These are phyloP conservation scores for Loxodonta africana DNA, from an alignment of 2,113 vertebrate species.

Conservation along the genomic window DNA sequence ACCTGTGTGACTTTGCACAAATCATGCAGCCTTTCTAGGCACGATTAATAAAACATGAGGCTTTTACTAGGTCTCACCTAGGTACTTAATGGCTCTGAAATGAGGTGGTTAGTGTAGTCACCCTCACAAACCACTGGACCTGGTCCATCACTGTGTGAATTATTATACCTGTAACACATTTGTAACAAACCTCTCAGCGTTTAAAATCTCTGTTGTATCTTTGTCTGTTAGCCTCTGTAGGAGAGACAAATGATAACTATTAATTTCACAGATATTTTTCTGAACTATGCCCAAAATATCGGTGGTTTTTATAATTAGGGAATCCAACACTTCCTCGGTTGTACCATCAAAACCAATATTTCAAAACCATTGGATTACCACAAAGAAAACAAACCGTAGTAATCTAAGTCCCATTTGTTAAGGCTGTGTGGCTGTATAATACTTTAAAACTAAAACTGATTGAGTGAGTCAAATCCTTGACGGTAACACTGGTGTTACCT, in stretches of 20 bases:
- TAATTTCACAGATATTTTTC: slow-evolving; percentile 45
- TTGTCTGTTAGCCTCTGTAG: slow-evolving; percentile 37
- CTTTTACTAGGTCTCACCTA: not conserved
- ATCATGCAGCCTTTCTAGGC: not conserved
- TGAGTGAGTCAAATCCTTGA: not conserved
- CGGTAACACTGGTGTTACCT: not conserved
- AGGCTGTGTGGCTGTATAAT: not conserved
- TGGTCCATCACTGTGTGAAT: not conserved
- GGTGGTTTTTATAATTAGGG: not conserved
- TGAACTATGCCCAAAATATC: not conserved
- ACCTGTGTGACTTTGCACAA: not conserved
- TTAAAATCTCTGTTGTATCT: not conserved
- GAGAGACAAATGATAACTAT: slow-evolving; percentile 11
- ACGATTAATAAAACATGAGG: not conserved
- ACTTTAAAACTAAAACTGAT: not conserved
- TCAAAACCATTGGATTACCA: not conserved
- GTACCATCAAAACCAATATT: not conserved
- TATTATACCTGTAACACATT: slow-evolving; percentile 46
- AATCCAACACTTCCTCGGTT: not conserved
- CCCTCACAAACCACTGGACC: not conserved
- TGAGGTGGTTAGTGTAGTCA: not conserved
- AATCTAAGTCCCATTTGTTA: not conserved
- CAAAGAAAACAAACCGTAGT: not conserved
- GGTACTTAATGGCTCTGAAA: slow-evolving; percentile 20
- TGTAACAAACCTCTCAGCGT: slow-evolving; percentile 41